Evolutionary conservation across 2,113 vertebrate species (phyloP).

Genomic region (Columba livia): DNA sequence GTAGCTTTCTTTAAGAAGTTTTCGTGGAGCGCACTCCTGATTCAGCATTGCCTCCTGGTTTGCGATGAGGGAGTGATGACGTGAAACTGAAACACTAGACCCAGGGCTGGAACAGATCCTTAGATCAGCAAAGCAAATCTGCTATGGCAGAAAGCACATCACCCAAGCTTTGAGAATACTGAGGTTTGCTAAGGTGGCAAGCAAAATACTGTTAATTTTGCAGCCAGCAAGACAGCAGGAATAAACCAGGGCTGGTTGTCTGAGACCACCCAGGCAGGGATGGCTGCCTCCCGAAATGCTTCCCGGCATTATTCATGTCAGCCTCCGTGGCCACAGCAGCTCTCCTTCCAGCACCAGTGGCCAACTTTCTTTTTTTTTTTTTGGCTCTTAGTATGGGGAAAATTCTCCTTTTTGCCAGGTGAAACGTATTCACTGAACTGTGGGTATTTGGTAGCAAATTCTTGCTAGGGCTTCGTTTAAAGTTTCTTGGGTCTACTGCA

Average conservation of each 20-base stretch:
- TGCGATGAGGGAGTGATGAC: neutral
- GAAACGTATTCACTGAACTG: neutral
- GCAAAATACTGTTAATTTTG: neutral
- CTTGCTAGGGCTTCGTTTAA: neutral
- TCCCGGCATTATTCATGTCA: neutral
- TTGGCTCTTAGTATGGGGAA: neutral
- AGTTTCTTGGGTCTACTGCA: neutral
- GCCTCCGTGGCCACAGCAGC: accelerated
- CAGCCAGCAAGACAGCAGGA: neutral
- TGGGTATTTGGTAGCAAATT: neutral
- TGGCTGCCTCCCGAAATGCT: neutral
- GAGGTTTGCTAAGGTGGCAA: slow-evolving; percentile 14
- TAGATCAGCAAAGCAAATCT: neutral
- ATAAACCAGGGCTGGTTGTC: accelerated
- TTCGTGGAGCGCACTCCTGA: neutral
- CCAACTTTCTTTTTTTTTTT: neutral
- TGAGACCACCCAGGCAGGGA: slow-evolving; percentile 38
- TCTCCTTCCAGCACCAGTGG: neutral
- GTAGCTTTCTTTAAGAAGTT: neutral
- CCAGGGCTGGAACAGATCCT: neutral
- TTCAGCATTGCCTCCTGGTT: slow-evolving; percentile 9
- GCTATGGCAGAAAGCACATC: neutral
- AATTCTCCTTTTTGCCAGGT: slow-evolving; percentile 4
- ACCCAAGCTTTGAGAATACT: neutral
- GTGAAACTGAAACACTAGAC: neutral